Base-by-base conservation (phyloP, 2,113 vertebrate genomes). In the Galbula dea region DNA sequence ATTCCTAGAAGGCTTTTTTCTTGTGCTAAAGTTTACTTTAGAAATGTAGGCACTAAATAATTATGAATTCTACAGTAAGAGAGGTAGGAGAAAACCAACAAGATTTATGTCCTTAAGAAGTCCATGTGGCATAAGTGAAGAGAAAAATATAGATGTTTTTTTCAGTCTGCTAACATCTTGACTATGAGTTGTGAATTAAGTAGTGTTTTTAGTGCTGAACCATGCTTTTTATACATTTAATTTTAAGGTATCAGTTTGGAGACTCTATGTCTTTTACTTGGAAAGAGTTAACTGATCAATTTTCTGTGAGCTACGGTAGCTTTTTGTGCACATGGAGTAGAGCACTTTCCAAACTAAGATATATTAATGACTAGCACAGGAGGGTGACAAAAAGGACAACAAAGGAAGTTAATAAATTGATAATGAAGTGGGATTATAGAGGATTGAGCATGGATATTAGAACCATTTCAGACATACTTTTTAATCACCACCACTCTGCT, bases 321-420 rank as follows among this genome's bases (percentile, higher is more conserved):
- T 77, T 92, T 83, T 88, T 80, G 43, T 73, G 59, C 59, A 17
- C 11, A 2, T 17, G 37, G 55, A 80, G 46, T n/a, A 62, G 46
- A 86, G 20, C 1, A 1, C 67, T 92, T 85, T 67, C 55, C n/a
- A 86, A 48, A 86, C 41, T 71, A 62, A 80, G 63, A 55, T 74
- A 11, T 77, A 16, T 88, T 55, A 68, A 63, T 46, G 54, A 80
- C 74, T 87, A 57, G 57, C 43, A 67, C 75, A 67, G 87, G 34
- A 94, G 78, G 15, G 46, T 89, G 93, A 89, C 82, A 45, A 71
- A 92, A 87, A 76, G 88, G 73, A 88, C 83, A 88, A 90, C 78
- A 84, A 91, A 93, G 76, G 48, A 89, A 92, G 75, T 72, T 96
- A 96, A 96, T 91, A 94, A 95, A 93, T 93, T 80, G 84, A 80